Percentiles rank a stretch among this genome's conserved stretches.
phyloP scores from a whole-genome alignment of 2,113 vertebrate species.

The Scolopax mira region DNA sequence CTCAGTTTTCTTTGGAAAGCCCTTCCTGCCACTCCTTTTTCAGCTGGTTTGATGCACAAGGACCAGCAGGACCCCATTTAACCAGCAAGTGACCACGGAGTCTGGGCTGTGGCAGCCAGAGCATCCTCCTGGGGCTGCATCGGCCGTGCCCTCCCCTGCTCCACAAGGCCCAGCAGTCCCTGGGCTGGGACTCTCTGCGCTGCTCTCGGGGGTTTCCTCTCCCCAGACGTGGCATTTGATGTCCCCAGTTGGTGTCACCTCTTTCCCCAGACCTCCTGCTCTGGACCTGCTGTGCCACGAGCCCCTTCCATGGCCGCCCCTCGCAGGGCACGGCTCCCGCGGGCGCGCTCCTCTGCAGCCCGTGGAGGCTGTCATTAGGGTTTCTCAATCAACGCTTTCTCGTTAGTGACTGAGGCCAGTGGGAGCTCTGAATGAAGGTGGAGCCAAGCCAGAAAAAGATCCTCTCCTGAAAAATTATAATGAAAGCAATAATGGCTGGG shows the following conservation, averaged over 20 bases:
- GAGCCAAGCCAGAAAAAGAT: constrained; percentile 32
- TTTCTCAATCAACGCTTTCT: constrained; percentile 46
- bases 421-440: constrained; percentile 46
- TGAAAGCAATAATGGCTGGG: constrained; percentile 47
- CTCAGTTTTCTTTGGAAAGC: neutral
- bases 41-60: neutral
- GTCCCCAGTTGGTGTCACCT: neutral
- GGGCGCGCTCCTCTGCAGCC: neutral
- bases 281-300: neutral
- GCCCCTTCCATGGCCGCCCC: neutral
- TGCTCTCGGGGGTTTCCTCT: neutral
- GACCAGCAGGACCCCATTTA: neutral
- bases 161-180: fast-evolving
- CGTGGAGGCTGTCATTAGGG: neutral
- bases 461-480: constrained; percentile 45
- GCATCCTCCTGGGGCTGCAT: neutral
- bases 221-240: neutral
- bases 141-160: fast-evolving
- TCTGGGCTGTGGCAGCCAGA: neutral
- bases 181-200: fast-evolving
- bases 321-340: neutral
- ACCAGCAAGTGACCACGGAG: neutral
- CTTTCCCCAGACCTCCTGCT: neutral
- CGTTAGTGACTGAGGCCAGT: neutral
- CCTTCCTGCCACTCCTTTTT: neutral